phyloP scores from a whole-genome alignment of 2,888 invertebrate genomes.

The Drosophila rubida region DNA sequence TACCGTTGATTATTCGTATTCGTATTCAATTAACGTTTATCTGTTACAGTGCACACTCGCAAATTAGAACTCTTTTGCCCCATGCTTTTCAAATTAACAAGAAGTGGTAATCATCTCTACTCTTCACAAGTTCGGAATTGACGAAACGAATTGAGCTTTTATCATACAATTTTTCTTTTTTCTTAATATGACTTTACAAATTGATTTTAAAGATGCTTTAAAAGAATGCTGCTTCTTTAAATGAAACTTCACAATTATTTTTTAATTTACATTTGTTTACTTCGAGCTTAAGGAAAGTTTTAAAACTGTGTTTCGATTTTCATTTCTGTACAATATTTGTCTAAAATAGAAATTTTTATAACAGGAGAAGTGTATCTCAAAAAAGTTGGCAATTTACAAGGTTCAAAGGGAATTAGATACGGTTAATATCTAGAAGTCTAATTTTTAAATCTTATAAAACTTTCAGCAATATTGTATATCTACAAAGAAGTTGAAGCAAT shows the following conservation, averaged over 20 bases:
- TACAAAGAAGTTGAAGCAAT: neutral
- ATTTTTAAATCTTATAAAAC: neutral
- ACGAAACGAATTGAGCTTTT: neutral
- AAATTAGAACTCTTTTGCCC: slow-evolving; percentile 1
- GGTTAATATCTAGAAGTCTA: neutral
- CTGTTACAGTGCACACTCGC: slow-evolving; percentile 5
- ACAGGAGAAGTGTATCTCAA: no score
- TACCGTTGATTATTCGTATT: slow-evolving; percentile 18
- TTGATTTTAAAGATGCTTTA: no score
- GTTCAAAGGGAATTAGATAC: neutral
- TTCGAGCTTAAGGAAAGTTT: no score
- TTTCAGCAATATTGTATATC: neutral
- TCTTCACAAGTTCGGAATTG: neutral
- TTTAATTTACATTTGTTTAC: neutral
- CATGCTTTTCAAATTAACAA: neutral
- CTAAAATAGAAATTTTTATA: no score
- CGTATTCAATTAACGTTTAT: slow-evolving; percentile 27
- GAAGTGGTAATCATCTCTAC: neutral
- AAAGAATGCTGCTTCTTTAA: no score
- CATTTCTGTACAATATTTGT: no score
- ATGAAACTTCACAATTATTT: neutral
- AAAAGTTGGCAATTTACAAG: neutral
- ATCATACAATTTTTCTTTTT: neutral
- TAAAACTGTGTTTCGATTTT: no score
- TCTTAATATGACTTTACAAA: neutral